Conservation (phyloP, 2,113 vertebrate species). For the Oreochromis spilurus region DNA sequence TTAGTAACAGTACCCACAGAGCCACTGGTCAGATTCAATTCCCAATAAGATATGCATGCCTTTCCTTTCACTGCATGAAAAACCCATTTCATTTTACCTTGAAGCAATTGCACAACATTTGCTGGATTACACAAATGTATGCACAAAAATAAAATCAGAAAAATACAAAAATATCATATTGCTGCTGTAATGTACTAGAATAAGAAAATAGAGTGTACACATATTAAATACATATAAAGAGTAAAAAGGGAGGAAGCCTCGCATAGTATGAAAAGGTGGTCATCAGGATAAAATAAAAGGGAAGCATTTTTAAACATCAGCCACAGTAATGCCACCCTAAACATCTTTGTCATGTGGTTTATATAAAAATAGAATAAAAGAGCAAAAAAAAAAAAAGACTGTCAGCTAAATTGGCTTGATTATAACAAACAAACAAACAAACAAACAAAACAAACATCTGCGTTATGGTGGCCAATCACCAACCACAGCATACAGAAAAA, state of each 20-base stretch:
- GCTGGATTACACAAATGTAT: neutral
- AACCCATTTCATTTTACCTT: neutral
- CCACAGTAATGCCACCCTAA: neutral
- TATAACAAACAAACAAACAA: neutral
- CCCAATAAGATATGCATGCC: neutral
- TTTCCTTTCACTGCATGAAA: neutral
- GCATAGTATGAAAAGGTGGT: neutral
- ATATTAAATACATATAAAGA: neutral
- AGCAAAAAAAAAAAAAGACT: rapidly evolving
- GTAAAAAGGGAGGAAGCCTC: rapidly evolving
- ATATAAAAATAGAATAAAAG: neutral
- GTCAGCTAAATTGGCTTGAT: neutral
- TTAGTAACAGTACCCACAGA: neutral
- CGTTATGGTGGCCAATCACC: neutral
- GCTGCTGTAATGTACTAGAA: neutral
- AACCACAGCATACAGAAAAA: neutral
- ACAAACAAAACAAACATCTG: neutral
- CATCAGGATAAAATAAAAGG: neutral
- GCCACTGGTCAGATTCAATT: neutral
- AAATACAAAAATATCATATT: neutral
- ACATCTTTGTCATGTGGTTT: neutral
- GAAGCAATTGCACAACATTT: neutral
- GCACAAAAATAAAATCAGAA: neutral
- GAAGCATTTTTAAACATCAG: neutral
- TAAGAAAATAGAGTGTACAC: neutral